Evolutionary conservation across 2,113 vertebrate genomes (phyloP).

Genomic region (Corythornis madagascariensis): DNA sequence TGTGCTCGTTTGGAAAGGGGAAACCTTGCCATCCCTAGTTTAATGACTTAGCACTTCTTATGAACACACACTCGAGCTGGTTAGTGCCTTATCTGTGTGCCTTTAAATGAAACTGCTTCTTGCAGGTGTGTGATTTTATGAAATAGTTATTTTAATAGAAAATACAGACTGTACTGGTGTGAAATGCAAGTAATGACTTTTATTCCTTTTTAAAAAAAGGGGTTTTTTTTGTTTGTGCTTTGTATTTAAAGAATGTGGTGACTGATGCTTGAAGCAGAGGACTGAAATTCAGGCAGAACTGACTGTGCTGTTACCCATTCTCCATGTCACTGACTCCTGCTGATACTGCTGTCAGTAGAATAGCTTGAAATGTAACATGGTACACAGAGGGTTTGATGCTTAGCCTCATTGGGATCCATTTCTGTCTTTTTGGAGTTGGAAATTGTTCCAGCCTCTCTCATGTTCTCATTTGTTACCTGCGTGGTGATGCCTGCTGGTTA

Average conservation of each 20-base stretch:
- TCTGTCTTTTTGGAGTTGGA: background rate
- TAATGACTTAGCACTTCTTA: background rate
- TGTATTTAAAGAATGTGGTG: background rate
- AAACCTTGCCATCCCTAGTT: background rate
- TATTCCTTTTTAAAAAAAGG: background rate
- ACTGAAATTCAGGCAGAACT: background rate
- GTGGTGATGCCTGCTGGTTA: background rate
- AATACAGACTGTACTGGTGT: background rate
- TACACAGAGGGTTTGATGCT: background rate
- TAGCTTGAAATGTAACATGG: background rate
- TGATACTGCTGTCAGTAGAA: background rate
- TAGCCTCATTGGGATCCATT: background rate
- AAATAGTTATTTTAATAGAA: background rate
- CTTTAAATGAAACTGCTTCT: background rate
- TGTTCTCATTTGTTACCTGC: background rate
- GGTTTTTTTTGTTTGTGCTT: background rate
- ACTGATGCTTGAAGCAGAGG: background rate
- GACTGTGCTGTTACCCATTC: background rate
- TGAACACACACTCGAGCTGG: background rate
- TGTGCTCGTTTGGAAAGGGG: background rate
- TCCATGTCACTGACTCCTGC: background rate
- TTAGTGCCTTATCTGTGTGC: background rate
- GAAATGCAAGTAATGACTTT: background rate
- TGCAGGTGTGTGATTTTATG: background rate
- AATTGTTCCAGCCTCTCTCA: background rate